Percentiles rank a stretch among this genome's conserved stretches.
phyloP scores from a whole-genome alignment of 37 sponge, comb jelly and placozoan species.

The Oopsacas minuta region DNA sequence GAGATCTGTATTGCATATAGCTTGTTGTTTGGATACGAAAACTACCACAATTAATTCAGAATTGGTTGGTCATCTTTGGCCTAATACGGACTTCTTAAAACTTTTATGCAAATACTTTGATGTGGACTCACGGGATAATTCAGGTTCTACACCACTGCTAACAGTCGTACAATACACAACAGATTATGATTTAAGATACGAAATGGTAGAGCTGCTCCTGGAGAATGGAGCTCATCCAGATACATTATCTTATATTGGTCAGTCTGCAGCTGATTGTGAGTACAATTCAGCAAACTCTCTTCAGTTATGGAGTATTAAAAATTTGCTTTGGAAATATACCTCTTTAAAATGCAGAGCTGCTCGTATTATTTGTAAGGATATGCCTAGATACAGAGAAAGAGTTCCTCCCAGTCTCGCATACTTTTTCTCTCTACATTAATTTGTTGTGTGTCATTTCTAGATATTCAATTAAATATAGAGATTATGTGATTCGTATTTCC shows the following conservation, averaged over 20 bases:
- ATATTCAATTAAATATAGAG: no score
- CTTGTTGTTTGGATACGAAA: background rate
- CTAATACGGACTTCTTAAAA: background rate
- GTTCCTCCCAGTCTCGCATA: background rate
- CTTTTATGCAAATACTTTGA: background rate
- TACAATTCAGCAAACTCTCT: background rate
- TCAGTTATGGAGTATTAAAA: background rate
- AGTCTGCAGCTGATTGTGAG: background rate
- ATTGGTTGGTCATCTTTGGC: background rate
- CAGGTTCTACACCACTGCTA: background rate
- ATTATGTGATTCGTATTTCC: no score
- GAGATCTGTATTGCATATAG: background rate
- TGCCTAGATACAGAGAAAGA: background rate
- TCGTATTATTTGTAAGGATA: background rate
- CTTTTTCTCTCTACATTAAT: background rate
- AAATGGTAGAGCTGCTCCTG: background rate
- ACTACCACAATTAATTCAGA: background rate
- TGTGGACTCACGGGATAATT: background rate
- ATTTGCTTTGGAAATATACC: background rate
- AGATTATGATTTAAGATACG: background rate
- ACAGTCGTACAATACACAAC: background rate
- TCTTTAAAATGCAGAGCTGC: constrained; percentile 13
- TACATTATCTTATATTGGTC: background rate
- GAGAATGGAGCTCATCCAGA: constrained; percentile 2
- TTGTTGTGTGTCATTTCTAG: no score